A percentile compares a stretch with the other conserved stretches of the same genome.
Conservation (phyloP, 2,888 invertebrate species). For the Sinodicranocentrus sp. region DNA sequence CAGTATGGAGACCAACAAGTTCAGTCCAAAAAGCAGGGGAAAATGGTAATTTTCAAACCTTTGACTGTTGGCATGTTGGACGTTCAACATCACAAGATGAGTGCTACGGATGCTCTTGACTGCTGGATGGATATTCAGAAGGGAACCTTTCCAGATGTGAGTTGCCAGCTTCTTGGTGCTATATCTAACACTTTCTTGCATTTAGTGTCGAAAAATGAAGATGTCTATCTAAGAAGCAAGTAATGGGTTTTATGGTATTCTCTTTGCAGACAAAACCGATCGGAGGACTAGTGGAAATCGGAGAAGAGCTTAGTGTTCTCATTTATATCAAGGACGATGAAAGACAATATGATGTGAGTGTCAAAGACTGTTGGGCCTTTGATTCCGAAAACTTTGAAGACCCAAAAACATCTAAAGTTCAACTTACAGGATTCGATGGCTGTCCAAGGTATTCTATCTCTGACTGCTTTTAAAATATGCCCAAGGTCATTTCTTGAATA, state of each 20-base stretch:
- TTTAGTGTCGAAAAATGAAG: too few species aligned
- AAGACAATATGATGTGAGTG: conserved; percentile 83
- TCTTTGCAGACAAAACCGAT: conserved; percentile 82
- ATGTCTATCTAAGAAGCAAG: too few species aligned
- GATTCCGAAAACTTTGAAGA: conserved; percentile 83
- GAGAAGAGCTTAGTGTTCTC: conserved; percentile 85
- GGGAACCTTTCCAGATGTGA: conserved; percentile 85
- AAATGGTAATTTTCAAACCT: conserved; percentile 80
- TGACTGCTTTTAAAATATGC: too few species aligned
- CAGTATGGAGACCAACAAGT: conserved; percentile 77
- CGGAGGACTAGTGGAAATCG: conserved; percentile 84
- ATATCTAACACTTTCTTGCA: too few species aligned
- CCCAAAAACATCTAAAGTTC: conserved; percentile 82
- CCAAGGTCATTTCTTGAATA: too few species aligned
- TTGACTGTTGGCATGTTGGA: conserved; percentile 86
- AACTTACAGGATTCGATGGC: conserved; percentile 84
- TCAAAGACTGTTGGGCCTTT: conserved; percentile 87
- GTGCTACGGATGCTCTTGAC: conserved; percentile 82
- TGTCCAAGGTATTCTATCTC: conserved; percentile 83
- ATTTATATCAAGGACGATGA: conserved; percentile 85
- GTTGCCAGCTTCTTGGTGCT: too few species aligned
- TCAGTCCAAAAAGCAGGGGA: conserved; percentile 67
- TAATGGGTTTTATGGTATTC: conserved; percentile 48
- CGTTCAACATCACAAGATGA: conserved; percentile 82
- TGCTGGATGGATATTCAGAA: conserved; percentile 89